Evolutionary conservation across 2,113 vertebrate genomes (phyloP), one percentile per base, ranked within the genome.

Genomic region (Macaca mulatta): DNA sequence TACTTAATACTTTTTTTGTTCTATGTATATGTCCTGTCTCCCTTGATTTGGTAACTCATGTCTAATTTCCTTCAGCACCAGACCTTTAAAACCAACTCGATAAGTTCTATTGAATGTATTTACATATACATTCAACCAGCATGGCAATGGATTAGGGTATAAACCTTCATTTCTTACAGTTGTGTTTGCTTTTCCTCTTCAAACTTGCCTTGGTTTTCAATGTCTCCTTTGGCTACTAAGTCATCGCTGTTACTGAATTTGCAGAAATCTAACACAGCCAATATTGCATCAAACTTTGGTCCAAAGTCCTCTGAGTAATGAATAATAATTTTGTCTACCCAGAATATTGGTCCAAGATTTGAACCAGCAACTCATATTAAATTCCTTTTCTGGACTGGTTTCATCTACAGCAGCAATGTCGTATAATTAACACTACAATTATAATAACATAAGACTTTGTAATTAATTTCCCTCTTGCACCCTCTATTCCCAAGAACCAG

Each of bases 391-490:
- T 95, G 75, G 89, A 55, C 74, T 94, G 87, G 11, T 94, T 97
- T 92, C 67, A 93, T 80, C 74, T 93, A 90, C 27, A 94, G 89
- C 13, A 95, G 50, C 48, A 77, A 55, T 78, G 55, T 90, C 38
- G 94, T 94, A 95, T 92, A 93, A 97, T 94, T 97, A 93, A 94
- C 82, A 95, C 77, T 94, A 85, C 75, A 95, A 90, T 97, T 90
- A 97, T 78, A 95, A 96, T 72, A 94, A 79, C 81, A 94, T 80
- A 97, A 96, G 50, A 92, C 75, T 91, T 95, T 96, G 14, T 96
- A 90, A 95, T 97, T 96, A 97, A 98, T 97, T 98, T 96, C 57
- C 72, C 72, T 97, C 89, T 55, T 86, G 77, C 40, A 96, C 70
- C 27, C 83, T 93, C 81, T 92, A 97, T 86, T 92, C 89, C 96